Evolutionary conservation across 1,140 invertebrate genomes (phyloP), one percentile per base, ranked within the genome.

Genomic region (Pseudomyrmex flavicornis): DNA sequence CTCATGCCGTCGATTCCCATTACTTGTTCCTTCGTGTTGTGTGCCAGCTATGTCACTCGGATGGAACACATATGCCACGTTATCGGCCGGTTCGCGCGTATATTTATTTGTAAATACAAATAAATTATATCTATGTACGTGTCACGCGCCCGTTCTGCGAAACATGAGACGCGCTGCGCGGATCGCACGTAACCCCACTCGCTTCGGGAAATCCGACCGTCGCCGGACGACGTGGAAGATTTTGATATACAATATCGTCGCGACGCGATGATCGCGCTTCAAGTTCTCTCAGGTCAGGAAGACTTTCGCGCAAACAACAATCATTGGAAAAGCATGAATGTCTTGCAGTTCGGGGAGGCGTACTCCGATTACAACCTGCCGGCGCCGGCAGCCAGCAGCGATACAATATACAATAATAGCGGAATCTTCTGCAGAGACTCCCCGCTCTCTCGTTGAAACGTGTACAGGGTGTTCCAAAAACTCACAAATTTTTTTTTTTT

Each of bases 1-100:
- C 95, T 93, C 94, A 95, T 95, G 70, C 91, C 92, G 84, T 95
- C 95, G 88, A 95, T 92, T 89, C 91, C 93, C 94, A 95, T 95
- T 89, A 82, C 92, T 91, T 63, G 77, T 74, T 13, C 91, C 91
- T 72, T 84, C 76, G 9, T 48, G 63, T 72, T 35, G 54, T 26
- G 10, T 13, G 44, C 72, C 72, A 63, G 66, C 52, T 61, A 63
- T 17, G 17, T 10, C 17, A 20, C 9, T 26, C 35, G 59, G n/a
- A 82, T 7, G 7, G 35, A 35, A 35, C 35, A 73, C 72, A 88
- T 74, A 76, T 74, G 73, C 35, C 56, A 22, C 35, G 48, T 59
- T 69, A 77, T 58, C 22, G 50, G 15, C 15, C 26, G 2, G 44
- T 17, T 8, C 44, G 46, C 35, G 9, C 9, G 56, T 17, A n/a